Evolutionary conservation across 2,797 vertebrate species (phyloP), one percentile per base, ranked within the genome.

Genomic region (Pipistrellus kuhlii): DNA sequence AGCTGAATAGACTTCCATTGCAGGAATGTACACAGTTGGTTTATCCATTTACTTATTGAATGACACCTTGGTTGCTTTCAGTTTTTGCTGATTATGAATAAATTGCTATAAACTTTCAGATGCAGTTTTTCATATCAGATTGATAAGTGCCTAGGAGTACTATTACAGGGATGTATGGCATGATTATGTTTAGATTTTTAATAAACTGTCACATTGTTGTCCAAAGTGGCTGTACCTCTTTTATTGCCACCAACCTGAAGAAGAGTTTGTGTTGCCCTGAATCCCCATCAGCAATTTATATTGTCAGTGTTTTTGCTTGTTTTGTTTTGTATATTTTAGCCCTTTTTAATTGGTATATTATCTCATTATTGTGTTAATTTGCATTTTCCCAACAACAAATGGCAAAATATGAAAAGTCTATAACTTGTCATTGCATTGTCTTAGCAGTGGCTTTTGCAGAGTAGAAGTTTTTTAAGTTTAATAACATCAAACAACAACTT

Each of bases 381-480:
- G 11, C 20, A 15, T 83, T 83, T 83, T 77, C 44, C 53, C 75
- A 88, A 32, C 59, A 30, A 82, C 20, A 86, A 76, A 21, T 51
- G 5, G 3, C 51, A 87, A 87, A 91, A 69, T 23, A 71, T 17
- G 35, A 68, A 87, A 30, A 12, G 25, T 69, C 41, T 77, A 12
- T 69, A n/a, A 9, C 13, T 53, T 87, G 8, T 32, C 59, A 69
- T 71, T 57, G n/a, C 13, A 18, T 62, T 93, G 48, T 20, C 15
- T 83, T 44, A 69, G 53, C 27, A 76, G 32, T 76, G 32, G 21
- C 38, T 85, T 88, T 92, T 80, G 57, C 57, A 78, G 20, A 64
- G 14, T 44, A 44, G 38, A 88, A 78, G 44, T 55, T 73, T 77
- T 77, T 84, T 38, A 38, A 77, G 48, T 77, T 94, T 92, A n/a